Evolutionary conservation across 2,888 invertebrate genomes (phyloP).

Genomic region (Patella ulyssiponensis): DNA sequence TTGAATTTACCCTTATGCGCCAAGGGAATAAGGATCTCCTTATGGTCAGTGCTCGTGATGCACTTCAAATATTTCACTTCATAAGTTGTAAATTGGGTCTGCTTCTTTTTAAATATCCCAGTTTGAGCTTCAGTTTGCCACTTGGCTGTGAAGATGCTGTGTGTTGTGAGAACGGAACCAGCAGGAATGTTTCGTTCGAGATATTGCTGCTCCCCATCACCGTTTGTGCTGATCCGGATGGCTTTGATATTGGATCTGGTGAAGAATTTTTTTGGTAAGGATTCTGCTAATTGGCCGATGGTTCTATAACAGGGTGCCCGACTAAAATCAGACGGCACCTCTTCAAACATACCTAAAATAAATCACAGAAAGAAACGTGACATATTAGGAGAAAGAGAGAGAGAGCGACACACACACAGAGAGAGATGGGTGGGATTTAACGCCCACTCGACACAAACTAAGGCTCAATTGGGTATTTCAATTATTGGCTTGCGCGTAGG

Average conservation of each 20-base stretch:
- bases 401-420: too few relatives aligned
- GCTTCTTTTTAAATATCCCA: constrained; percentile 56
- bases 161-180: constrained; percentile 51
- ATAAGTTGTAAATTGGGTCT: constrained; percentile 51
- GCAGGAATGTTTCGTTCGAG: constrained; percentile 54
- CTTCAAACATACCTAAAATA: constrained; percentile 59
- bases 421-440: too few relatives aligned
- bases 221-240: constrained; percentile 45
- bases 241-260: constrained; percentile 54
- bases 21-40: constrained; percentile 55
- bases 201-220: constrained; percentile 44
- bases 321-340: constrained; percentile 60
- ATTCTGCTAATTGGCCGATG: constrained; percentile 55
- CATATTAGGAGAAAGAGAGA: too few relatives aligned
- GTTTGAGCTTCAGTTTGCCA: constrained; percentile 58
- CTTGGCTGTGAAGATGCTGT: constrained; percentile 57
- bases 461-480: too few relatives aligned
- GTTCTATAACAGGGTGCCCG: constrained; percentile 49
- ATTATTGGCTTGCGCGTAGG: too few relatives aligned
- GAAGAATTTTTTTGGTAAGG: constrained; percentile 59
- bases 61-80: constrained; percentile 62
- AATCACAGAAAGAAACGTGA: too few relatives aligned
- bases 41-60: constrained; percentile 44
- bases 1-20: constrained; percentile 57
- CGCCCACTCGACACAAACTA: too few relatives aligned